Evolutionary conservation across 2,888 invertebrate species (phyloP), one percentile per base, ranked within the genome.

Genomic region (Nematopogon swammerdamellus): DNA sequence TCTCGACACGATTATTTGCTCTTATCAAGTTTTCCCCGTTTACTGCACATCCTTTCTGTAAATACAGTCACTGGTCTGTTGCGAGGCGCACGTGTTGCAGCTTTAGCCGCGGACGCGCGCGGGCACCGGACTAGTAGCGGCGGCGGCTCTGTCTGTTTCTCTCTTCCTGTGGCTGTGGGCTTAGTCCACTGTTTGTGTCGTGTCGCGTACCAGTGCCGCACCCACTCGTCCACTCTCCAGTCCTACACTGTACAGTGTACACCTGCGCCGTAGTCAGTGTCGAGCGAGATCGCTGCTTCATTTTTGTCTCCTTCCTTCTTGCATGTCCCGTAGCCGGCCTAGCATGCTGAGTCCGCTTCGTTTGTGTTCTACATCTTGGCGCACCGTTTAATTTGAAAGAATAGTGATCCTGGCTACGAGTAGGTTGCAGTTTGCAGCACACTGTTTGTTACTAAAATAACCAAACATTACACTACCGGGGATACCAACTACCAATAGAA

Each of bases 131-230:
- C 70, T 71, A 72, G 74, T 76, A 73, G 76, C 74, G 71, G 72
- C 79, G 79, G 76, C 70, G 79, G 79, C 69, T 72, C 75, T 77
- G 79, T 79, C 80, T 80, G 80, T 79, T 76, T 72, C 80, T 80
- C 80, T 80, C 80, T 80, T 79, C 74, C 80, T 80, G 80, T 80
- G 80, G 79, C 72, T 69, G 74, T 72, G 77, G 76, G 73, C 68
- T 68, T 69, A 63, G 56, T 72, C 75, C 76, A 72, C 70, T 67
- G 11, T 36, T 14, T 36, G 36, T 36, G 36, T 14, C 36, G 36
- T 36, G 11, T 14, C 36, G 36, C 11, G 3, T 14, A 25, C 36
- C 11, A 3, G 36, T 36, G 25, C 4, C 25, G 25, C 25, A 25
- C 4, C 25, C 25, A 25, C 36, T 36, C 14, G 11, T 14, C 36